Conservation (phyloP, 2,113 vertebrate genomes). For the Octodon degus region DNA sequence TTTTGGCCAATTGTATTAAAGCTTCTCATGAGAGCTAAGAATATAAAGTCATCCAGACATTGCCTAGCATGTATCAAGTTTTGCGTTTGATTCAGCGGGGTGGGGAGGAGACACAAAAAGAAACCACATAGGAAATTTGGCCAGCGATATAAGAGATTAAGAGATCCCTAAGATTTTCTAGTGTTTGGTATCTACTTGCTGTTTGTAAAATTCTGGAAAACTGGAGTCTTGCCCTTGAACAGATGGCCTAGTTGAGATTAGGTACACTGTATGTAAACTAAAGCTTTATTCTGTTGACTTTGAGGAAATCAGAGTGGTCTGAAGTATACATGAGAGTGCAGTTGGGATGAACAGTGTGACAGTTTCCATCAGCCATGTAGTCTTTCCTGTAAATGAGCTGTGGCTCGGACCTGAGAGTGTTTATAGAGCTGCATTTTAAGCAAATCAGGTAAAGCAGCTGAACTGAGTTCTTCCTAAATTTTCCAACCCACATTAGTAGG, state of each 20-base stretch:
- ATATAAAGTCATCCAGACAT: not conserved
- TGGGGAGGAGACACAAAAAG: not conserved
- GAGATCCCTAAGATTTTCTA: not conserved
- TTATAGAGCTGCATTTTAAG: not conserved
- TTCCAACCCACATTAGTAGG: not conserved
- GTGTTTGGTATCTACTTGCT: not conserved
- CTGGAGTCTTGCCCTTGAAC: not conserved
- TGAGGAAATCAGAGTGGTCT: not conserved
- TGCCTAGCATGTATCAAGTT: not conserved
- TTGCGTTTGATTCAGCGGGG: not conserved
- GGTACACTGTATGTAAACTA: not conserved
- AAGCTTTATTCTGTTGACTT: not conserved
- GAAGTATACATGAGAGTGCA: not conserved
- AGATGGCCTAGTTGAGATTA: not conserved
- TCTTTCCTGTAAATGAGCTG: not conserved
- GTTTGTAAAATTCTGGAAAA: not conserved
- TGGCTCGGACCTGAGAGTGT: constrained; percentile 2
- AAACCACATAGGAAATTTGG: not conserved
- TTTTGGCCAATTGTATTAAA: not conserved
- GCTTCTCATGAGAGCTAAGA: not conserved
- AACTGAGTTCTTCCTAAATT: not conserved
- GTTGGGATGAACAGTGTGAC: not conserved
- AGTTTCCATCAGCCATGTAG: not conserved
- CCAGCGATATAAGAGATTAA: not conserved
- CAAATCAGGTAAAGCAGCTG: not conserved